Evolutionary conservation across 1,140 invertebrate species (phyloP).

Genomic region (Brachionus calyciflorus): DNA sequence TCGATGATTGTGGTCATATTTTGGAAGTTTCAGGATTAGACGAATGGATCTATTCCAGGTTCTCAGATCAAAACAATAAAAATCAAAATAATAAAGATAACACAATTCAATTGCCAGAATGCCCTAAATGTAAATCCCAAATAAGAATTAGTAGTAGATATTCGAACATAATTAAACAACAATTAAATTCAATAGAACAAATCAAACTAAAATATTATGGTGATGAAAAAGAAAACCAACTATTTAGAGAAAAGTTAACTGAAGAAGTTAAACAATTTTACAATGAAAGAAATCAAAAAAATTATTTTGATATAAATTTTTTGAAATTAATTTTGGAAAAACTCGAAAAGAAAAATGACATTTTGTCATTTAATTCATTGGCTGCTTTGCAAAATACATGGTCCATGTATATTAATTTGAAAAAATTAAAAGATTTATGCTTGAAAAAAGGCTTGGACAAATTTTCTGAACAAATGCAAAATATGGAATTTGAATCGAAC

Average conservation of each 20-base stretch:
- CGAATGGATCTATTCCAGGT: conserved; percentile 58
- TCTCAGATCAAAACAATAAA: conserved; percentile 47
- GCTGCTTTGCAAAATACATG: neutral
- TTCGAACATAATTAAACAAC: conserved; percentile 14
- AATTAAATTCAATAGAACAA: conserved; percentile 26
- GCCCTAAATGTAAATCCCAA: conserved; percentile 68
- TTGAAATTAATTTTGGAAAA: neutral
- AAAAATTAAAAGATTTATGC: neutral
- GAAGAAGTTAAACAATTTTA: neutral
- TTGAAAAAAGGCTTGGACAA: neutral
- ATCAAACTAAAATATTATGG: conserved; percentile 35
- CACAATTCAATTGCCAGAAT: conserved; percentile 64
- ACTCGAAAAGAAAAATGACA: neutral
- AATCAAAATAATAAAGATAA: conserved; percentile 47
- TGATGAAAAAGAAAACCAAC: neutral
- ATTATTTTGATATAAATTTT: neutral
- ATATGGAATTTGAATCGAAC: neutral
- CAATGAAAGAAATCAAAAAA: neutral
- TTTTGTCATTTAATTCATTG: conserved; percentile 22
- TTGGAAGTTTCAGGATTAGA: conserved; percentile 66
- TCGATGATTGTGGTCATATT: conserved; percentile 68
- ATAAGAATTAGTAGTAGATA: conserved; percentile 63
- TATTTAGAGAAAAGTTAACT: neutral
- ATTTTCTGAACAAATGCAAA: neutral
- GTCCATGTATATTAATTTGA: neutral